Evolutionary conservation across 2,888 invertebrate genomes (phyloP), one percentile per base, ranked within the genome.

Genomic region (Agrotis puta): DNA sequence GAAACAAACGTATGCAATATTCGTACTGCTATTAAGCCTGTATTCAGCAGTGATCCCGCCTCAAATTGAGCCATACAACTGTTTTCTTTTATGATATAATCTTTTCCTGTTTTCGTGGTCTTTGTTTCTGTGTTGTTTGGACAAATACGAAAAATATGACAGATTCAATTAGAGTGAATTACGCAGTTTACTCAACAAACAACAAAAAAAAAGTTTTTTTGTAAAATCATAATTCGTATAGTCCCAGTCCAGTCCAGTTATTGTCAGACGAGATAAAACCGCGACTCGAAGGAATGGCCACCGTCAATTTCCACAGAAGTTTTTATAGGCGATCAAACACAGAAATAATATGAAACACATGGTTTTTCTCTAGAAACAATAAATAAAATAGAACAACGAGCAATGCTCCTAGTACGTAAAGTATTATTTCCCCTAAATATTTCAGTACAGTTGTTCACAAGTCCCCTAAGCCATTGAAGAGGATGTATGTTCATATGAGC

Each of bases 1-100:
- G 62, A 66, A 79, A 82, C 73, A 76, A 79, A 66, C 72, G 70
- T 77, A 70, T 78, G 57, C 59, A 81, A 70, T 81, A 71, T 69
- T 66, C 71, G 62, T 62, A 56, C 74, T 61, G 64, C 66, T 54
- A 68, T 77, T 77, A 65, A 65, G 58, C 54, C 22, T 61, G 61
- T 59, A 66, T 66, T 63, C 58, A 65, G 59, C 53, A 56, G 56
- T 56, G 14, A 77, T 68, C 50, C 53, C 39, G 50, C 59, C 70
- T 45, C 63, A 74, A 69, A 71, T 78, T 66, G 58, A 39, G 20
- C 43, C 61, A 70, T 68, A 65, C 54, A 67, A 80, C 66, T 56
- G 64, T 76, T 65, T 63, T 65, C 39, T 77, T 65, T 68, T 54
- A 76, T 68, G 57, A 53, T 80, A 43, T 63, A 71, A 80, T 79